phyloP scores from a whole-genome alignment of 2,888 invertebrate species.

The Aromia moschata region DNA sequence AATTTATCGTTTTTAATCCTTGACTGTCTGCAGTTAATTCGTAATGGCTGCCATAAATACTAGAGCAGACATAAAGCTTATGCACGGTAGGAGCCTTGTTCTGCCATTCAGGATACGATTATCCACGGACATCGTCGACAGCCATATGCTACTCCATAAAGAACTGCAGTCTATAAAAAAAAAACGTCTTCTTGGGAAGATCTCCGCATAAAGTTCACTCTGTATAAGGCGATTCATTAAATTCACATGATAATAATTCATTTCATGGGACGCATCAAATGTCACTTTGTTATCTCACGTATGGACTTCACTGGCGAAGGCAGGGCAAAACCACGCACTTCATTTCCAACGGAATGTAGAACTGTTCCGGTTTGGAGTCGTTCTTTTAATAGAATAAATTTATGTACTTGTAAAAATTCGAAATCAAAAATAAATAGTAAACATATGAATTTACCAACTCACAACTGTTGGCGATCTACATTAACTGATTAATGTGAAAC shows the following conservation, averaged over 20 bases:
- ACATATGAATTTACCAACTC: no score
- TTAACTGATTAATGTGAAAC: no score
- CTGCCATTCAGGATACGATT: constrained; percentile 21
- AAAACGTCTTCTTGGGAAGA: constrained; percentile 8
- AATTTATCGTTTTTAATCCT: neutral
- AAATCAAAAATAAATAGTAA: no score
- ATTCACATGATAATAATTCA: constrained; percentile 16
- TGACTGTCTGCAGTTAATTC: constrained; percentile 1
- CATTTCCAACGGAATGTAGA: no score
- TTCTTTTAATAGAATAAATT: no score
- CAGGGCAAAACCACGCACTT: no score
- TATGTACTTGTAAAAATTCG: no score
- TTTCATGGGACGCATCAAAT: constrained; percentile 5
- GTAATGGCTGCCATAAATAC: constrained; percentile 3
- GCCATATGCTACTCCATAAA: constrained; percentile 24
- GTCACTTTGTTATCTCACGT: constrained; percentile 8
- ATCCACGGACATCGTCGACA: constrained; percentile 22
- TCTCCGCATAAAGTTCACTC: constrained; percentile 5
- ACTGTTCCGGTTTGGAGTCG: no score
- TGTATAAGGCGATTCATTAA: constrained; percentile 17
- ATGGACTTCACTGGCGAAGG: neutral
- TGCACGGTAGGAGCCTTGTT: constrained; percentile 25
- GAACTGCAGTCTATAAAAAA: neutral
- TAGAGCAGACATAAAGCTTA: constrained; percentile 11
- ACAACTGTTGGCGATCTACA: no score